Evolutionary conservation across 2,888 invertebrate genomes (phyloP), one percentile per base, ranked within the genome.

Genomic region (Xanthia icteritia): DNA sequence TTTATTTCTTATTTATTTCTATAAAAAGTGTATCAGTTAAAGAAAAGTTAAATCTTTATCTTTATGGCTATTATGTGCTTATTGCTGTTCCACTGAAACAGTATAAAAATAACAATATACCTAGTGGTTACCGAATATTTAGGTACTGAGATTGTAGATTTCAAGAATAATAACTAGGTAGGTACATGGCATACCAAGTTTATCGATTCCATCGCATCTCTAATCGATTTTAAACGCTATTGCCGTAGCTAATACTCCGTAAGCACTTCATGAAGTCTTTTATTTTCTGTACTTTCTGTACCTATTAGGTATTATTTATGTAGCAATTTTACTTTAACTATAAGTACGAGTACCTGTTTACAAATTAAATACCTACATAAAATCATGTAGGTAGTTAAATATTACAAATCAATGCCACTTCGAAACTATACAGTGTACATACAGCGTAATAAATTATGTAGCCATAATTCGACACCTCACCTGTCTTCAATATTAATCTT

Each of bases 141-240:
- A 17, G 4, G 0, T 31, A 64, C 31, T 31, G 15, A 65, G 54
- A 77, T 69, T 48, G 66, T 60, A 39, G 69, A 70, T 74, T 77
- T 61, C 13, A 56, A 75, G 13, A 83, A 73, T 78, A 73, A 77
- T 67, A 65, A 71, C 64, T 31, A 31, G 31, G 2, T 31, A 54
- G 45, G 76, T 72, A 65, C 58, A 51, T 20, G 66, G 60, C 65
- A 61, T 76, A 74, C 51, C 58, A 27, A 68, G 61, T 73, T 74
- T 85, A 87, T 87, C 84, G 83, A 76, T 81, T 78, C 71, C 61
- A 82, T 74, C 56, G 79, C 79, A 78, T 72, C 5, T 48, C 67
- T 79, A 83, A 88, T 85, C 75, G 76, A 88, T 88, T 79, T 75
- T 70, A 45, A 78, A 84, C 74, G 80, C 77, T 77, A 73, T 82